Evolutionary conservation across 1,140 invertebrate genomes (phyloP).

Genomic region (Heliconius hewitsoni): DNA sequence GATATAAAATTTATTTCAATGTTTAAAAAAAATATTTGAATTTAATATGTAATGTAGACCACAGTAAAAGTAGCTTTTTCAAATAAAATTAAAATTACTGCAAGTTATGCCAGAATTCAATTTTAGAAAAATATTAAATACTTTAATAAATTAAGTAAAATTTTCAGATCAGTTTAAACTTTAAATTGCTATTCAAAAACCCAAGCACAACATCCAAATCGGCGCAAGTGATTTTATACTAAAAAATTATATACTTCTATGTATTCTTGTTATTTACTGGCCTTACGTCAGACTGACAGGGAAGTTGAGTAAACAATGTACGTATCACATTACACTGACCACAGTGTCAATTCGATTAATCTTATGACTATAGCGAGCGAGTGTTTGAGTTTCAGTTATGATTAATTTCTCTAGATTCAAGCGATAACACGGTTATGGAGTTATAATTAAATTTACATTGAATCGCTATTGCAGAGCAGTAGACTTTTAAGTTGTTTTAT

Average conservation of each 20-base stretch:
- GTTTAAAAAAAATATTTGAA: no score
- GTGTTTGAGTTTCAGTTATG: background rate
- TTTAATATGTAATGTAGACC: no score
- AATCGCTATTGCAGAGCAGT: background rate
- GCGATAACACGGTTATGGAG: constrained; percentile 2
- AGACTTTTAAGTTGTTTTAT: background rate
- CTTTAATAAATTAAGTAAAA: no score
- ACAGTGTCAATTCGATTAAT: constrained; percentile 7
- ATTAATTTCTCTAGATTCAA: background rate
- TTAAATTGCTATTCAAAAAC: no score
- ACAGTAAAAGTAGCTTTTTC: no score
- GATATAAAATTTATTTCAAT: no score
- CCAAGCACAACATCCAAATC: no score
- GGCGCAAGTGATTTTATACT: background rate
- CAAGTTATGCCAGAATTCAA: no score
- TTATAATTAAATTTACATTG: background rate
- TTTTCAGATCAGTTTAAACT: no score
- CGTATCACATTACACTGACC: background rate
- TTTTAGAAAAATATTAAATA: no score
- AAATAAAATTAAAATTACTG: no score
- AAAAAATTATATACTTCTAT: background rate
- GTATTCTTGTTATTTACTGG: background rate
- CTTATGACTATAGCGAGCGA: background rate
- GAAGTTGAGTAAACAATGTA: background rate
- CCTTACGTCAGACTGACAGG: background rate